These are phyloP conservation scores for Drosophila sordidapex DNA, from an alignment of 2,888 invertebrate genomes.

Conservation along the genomic window DNA sequence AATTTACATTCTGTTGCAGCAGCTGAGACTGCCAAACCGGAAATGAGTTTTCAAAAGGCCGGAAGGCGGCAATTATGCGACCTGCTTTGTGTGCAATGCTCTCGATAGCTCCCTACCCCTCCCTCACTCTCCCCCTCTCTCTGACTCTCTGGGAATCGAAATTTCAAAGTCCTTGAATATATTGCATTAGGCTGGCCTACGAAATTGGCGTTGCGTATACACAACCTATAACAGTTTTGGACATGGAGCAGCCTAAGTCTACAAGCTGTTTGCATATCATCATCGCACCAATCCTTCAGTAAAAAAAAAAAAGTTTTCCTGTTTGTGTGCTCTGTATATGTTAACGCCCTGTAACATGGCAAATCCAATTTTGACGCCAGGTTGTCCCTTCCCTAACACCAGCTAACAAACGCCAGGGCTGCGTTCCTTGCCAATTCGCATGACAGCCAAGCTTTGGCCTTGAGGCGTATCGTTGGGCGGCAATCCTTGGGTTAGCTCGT, in stretches of 20 bases:
- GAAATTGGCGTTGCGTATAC: conserved; percentile 16
- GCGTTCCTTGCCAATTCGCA: not conserved
- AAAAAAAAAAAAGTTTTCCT: conserved; percentile 21
- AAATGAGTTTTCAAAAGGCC: conserved; percentile 78
- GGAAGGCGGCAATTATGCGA: conserved; percentile 75
- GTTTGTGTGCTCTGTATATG: conserved; percentile 57
- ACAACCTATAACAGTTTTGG: conserved; percentile 19
- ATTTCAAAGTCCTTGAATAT: not conserved
- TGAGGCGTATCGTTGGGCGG: conserved; percentile 32
- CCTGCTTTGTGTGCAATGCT: conserved; percentile 49
- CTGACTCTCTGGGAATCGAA: conserved; percentile 39
- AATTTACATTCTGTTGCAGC: conserved; percentile 52
- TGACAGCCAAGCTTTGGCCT: conserved; percentile 16
- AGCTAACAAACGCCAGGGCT: not conserved
- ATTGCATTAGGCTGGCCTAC: conserved; percentile 1
- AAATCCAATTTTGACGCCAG: conserved; percentile 73
- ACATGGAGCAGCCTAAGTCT: conserved; percentile 38
- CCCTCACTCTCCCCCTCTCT: not conserved
- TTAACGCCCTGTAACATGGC: conserved; percentile 65
- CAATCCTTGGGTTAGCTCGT: conserved; percentile 31
- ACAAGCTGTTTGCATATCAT: conserved; percentile 67
- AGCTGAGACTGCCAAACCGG: conserved; percentile 53
- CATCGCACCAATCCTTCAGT: conserved; percentile 19
- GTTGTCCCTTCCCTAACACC: not conserved
- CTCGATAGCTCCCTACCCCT: not conserved